A percentile compares a stretch with the other conserved stretches of the same genome.
phyloP scores from a whole-genome alignment of 2,888 invertebrate genomes.

The Selenia dentaria region DNA sequence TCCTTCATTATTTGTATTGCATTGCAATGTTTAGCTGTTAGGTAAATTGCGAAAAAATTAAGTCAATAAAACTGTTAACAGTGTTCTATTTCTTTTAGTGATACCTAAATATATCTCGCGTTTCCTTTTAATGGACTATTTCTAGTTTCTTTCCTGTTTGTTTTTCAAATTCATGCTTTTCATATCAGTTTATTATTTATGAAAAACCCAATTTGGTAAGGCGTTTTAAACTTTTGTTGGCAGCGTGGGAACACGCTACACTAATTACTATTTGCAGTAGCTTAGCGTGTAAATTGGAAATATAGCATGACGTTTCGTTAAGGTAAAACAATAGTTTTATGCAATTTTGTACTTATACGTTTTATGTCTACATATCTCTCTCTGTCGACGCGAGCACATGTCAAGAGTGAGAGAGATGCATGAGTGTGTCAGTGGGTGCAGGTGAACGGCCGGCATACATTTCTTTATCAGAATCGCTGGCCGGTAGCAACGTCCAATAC shows the following conservation, averaged over 20 bases:
- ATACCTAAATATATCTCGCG: too few species aligned
- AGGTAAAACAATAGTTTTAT: constrained; percentile 46
- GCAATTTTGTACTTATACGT: constrained; percentile 48
- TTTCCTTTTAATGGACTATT: too few species aligned
- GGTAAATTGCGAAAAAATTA: too few species aligned
- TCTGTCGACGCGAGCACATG: constrained; percentile 32
- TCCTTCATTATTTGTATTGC: too few species aligned
- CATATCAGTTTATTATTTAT: too few species aligned
- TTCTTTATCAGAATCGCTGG: constrained; percentile 71
- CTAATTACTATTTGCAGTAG: constrained; percentile 56
- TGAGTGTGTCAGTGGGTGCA: constrained; percentile 72
- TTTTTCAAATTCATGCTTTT: too few species aligned
- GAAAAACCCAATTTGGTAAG: constrained; percentile 2
- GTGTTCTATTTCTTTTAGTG: too few species aligned
- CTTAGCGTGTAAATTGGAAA: constrained; percentile 63
- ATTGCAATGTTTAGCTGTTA: too few species aligned
- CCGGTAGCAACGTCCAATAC: constrained; percentile 57
- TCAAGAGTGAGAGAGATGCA: constrained; percentile 55
- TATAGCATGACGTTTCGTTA: constrained; percentile 59
- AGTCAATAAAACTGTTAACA: too few species aligned
- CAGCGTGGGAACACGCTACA: constrained; percentile 46
- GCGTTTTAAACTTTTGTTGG: constrained; percentile 8
- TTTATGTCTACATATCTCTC: constrained; percentile 38
- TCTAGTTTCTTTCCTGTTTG: too few species aligned
- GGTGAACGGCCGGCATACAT: constrained; percentile 82